phyloP scores from a whole-genome alignment of 2,113 vertebrate genomes.

The Platichthys stellatus region DNA sequence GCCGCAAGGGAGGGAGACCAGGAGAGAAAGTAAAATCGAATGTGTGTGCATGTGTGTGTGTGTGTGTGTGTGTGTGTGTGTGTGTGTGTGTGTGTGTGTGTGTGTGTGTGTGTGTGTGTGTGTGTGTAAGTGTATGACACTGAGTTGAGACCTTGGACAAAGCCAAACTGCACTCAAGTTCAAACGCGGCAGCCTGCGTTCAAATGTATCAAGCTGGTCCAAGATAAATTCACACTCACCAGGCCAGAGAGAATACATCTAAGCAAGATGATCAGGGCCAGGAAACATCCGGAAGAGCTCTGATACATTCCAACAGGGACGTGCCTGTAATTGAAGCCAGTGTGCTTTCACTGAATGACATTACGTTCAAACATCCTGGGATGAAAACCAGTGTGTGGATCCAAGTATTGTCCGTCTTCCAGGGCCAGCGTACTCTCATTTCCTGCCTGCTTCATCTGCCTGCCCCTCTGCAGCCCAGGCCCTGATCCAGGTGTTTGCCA shows the following conservation, averaged over 20 bases:
- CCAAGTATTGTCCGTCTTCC: conserved; percentile 52
- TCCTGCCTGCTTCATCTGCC: conserved; percentile 60
- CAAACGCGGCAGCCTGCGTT: conserved; percentile 55
- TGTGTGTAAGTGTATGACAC: conserved; percentile 6
- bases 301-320: conserved; percentile 45
- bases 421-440: conserved; percentile 65
- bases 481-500: conserved; percentile 60
- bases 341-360: conserved; percentile 27
- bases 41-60: conserved; percentile 22
- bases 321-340: conserved; percentile 29
- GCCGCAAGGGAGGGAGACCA: conserved; percentile 32
- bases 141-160: conserved; percentile 62
- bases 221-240: conserved; percentile 60
- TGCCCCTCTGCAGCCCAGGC: conserved; percentile 44
- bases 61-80: conserved; percentile 26
- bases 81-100: conserved; percentile 23
- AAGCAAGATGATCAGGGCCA: conserved; percentile 53
- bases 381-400: conserved; percentile 22
- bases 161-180: conserved; percentile 54
- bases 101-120: conserved; percentile 26
- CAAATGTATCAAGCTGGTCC: conserved; percentile 58
- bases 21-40: conserved; percentile 21
- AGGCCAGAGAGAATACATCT: conserved; percentile 58
- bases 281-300: conserved; percentile 45
- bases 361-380: conserved; percentile 57